phyloP scores from a whole-genome alignment of 2,888 invertebrate genomes.

The Galerucella pusilla region DNA sequence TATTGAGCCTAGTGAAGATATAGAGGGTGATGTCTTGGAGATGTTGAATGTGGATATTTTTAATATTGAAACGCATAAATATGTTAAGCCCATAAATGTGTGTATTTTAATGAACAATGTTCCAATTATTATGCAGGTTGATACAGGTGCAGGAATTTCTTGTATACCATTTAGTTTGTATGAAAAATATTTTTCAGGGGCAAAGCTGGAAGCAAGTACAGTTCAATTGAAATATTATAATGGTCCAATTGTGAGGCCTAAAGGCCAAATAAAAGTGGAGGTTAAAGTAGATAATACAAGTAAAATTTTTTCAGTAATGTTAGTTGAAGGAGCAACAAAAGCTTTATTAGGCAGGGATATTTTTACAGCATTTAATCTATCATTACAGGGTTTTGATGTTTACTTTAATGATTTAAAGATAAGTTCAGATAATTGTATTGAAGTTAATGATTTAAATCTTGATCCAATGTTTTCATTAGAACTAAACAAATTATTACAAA shows the following conservation, averaged over 20 bases:
- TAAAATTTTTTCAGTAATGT: slow-evolving; percentile 20
- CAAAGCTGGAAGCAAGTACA: background rate
- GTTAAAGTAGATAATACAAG: slow-evolving; percentile 5
- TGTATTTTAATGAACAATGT: slow-evolving; percentile 11
- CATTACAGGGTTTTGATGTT: background rate
- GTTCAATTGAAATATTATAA: slow-evolving; percentile 20
- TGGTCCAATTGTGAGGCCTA: slow-evolving; percentile 14
- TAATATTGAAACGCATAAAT: background rate
- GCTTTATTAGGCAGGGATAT: slow-evolving; percentile 14
- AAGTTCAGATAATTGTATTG: no score
- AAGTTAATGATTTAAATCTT: no score
- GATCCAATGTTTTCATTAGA: no score
- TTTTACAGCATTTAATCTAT: slow-evolving; percentile 12
- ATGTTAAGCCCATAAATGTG: slow-evolving; percentile 12
- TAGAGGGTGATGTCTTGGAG: background rate
- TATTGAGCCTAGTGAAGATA: background rate
- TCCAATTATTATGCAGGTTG: slow-evolving; percentile 18
- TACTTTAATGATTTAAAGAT: background rate
- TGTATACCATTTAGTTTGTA: slow-evolving; percentile 24
- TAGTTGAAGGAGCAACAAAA: slow-evolving; percentile 24
- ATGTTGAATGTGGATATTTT: slow-evolving; percentile 16
- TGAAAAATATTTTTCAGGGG: slow-evolving; percentile 15
- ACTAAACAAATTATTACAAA: no score
- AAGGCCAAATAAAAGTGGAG: slow-evolving; percentile 22
- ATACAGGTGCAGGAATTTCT: slow-evolving; percentile 29